Evolutionary conservation across 2,797 vertebrate genomes (phyloP).

Genomic region (Rhinophrynus dorsalis): DNA sequence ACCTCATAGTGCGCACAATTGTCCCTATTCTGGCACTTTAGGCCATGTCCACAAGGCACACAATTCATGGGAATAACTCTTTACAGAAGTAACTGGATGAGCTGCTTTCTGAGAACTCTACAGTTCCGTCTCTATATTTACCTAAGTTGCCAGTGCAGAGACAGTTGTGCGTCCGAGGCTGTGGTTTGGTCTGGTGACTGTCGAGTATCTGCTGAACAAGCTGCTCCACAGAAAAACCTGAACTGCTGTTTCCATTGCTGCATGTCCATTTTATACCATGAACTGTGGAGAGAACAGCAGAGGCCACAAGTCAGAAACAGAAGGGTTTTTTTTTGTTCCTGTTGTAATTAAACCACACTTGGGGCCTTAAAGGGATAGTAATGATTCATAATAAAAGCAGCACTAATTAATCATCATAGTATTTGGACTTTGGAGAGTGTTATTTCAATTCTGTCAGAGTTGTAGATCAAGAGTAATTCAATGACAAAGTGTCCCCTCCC

Average conservation of each 20-base stretch:
- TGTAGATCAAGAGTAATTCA: too few relatives aligned
- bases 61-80: constrained; percentile 3
- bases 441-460: too few relatives aligned
- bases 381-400: too few relatives aligned
- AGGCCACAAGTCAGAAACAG: constrained; percentile 59
- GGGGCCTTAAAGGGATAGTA: too few relatives aligned
- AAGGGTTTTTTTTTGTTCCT: constrained; percentile 4
- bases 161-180: constrained; percentile 99
- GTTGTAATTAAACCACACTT: neutral
- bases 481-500: too few relatives aligned
- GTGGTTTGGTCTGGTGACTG: constrained; percentile 98
- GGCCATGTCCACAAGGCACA: constrained; percentile 20
- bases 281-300: constrained; percentile 83
- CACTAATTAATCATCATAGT: too few relatives aligned
- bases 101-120: constrained; percentile 16
- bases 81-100: constrained; percentile 8
- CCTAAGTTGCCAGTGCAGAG: constrained; percentile 98
- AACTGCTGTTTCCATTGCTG: constrained; percentile 99
- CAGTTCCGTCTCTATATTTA: constrained; percentile 70
- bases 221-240: constrained; percentile 99
- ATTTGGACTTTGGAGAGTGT: too few relatives aligned
- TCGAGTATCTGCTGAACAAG: constrained; percentile 98
- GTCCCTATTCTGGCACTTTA: constrained; percentile 45
- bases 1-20: constrained; percentile 45
- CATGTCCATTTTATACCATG: constrained; percentile 99